Conservation (phyloP, 1,140 invertebrate species). For the Caenorhabditis latens region DNA sequence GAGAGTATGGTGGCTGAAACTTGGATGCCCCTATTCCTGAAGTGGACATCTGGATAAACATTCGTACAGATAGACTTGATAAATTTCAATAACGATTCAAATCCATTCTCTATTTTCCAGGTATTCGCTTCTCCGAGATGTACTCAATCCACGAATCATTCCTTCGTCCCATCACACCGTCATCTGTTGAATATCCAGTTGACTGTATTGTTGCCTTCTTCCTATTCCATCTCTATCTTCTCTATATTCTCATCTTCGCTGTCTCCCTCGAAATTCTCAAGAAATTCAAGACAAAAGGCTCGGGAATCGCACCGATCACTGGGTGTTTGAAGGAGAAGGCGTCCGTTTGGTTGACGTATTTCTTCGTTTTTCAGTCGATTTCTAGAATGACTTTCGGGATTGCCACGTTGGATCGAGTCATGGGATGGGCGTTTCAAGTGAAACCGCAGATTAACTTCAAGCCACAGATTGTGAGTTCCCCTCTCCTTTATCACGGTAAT, state of each 20-base stretch:
- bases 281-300: neutral
- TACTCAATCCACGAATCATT: neutral
- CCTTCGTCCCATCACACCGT: neutral
- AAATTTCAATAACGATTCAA: neutral
- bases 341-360: slow-evolving; percentile 1
- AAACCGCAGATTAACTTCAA: slow-evolving; percentile 44
- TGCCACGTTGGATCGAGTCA: neutral
- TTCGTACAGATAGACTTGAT: no score
- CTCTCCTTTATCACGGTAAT: no score
- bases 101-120: neutral
- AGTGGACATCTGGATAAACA: no score
- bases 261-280: slow-evolving; percentile 10
- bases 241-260: slow-evolving; percentile 17
- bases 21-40: no score
- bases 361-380: slow-evolving; percentile 36
- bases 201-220: neutral
- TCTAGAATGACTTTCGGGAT: neutral
- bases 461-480: slow-evolving; percentile 15
- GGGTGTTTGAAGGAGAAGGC: slow-evolving; percentile 22
- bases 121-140: slow-evolving; percentile 32
- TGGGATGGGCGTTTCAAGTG: slow-evolving; percentile 44
- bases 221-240: slow-evolving; percentile 32
- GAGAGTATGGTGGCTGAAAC: no score
- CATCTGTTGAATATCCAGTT: neutral
- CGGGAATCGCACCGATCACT: slow-evolving; percentile 30